phyloP scores from a whole-genome alignment of 2,113 vertebrate species.

The Leucopternis melanops region DNA sequence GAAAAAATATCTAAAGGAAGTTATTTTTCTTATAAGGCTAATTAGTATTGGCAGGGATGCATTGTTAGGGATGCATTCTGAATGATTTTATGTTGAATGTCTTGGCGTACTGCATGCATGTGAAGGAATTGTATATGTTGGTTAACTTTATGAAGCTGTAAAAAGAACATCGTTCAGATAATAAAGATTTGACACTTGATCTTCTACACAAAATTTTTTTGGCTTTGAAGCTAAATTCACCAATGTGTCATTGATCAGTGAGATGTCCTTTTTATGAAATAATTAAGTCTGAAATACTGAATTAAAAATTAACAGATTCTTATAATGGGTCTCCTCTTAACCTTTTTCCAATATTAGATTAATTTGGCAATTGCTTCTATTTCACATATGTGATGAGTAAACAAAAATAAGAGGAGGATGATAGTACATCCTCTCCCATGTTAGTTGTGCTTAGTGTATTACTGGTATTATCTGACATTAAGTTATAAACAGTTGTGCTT shows the following conservation, averaged over 20 bases:
- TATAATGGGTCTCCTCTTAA: neutral
- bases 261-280: neutral
- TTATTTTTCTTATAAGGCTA: neutral
- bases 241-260: neutral
- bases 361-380: neutral
- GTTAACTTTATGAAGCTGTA: neutral
- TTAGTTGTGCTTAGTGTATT: neutral
- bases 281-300: neutral
- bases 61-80: neutral
- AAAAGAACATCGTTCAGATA: neutral
- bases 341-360: neutral
- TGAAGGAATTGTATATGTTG: neutral
- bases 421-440: neutral
- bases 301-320: neutral
- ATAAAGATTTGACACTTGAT: neutral
- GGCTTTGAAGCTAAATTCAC: neutral
- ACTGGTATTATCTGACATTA: neutral
- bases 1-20: neutral
- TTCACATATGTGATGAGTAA: neutral
- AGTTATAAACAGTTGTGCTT: neutral
- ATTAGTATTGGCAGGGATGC: neutral
- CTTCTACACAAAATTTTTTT: neutral
- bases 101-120: fast-evolving
- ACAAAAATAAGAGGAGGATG: neutral
- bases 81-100: neutral